Evolutionary conservation across 2,113 vertebrate species (phyloP).

Genomic region (Danionella cerebrum): DNA sequence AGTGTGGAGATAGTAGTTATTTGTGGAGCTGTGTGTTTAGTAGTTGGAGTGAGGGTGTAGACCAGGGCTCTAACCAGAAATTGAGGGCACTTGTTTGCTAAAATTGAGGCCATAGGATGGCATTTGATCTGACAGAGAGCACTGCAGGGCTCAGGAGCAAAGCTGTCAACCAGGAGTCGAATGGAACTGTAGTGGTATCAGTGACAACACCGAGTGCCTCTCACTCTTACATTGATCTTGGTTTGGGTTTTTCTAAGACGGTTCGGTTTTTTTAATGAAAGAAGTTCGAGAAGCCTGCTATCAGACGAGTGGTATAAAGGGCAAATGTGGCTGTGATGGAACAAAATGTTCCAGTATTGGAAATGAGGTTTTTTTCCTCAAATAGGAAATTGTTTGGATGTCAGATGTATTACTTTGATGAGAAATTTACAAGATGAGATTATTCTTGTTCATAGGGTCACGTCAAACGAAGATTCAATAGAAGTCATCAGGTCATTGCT

Average conservation of each 20-base stretch:
- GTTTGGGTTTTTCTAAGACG: conserved; percentile 11
- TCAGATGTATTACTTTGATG: no score
- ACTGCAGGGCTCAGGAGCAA: conserved; percentile 32
- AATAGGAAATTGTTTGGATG: no score
- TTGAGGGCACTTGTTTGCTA: conserved; percentile 50
- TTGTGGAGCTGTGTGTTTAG: conserved; percentile 3
- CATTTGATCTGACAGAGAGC: conserved; percentile 51
- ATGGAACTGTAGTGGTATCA: conserved; percentile 47
- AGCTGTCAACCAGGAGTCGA: conserved; percentile 25
- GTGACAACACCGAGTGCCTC: conserved; percentile 5
- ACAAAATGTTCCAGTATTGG: neutral
- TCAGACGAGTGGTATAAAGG: conserved; percentile 1
- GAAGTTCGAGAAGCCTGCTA: neutral
- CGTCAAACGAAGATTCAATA: no score
- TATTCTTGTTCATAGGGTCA: no score
- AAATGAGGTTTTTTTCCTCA: no score
- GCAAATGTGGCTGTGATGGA: neutral
- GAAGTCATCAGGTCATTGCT: no score
- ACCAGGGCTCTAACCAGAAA: conserved; percentile 43
- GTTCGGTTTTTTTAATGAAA: neutral
- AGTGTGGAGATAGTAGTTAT: neutral
- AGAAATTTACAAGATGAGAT: no score
- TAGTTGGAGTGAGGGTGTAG: conserved; percentile 28
- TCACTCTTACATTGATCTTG: neutral
- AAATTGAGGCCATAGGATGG: conserved; percentile 56